Evolutionary conservation across 2,888 invertebrate species (phyloP).

Genomic region (Oscheius sp.): DNA sequence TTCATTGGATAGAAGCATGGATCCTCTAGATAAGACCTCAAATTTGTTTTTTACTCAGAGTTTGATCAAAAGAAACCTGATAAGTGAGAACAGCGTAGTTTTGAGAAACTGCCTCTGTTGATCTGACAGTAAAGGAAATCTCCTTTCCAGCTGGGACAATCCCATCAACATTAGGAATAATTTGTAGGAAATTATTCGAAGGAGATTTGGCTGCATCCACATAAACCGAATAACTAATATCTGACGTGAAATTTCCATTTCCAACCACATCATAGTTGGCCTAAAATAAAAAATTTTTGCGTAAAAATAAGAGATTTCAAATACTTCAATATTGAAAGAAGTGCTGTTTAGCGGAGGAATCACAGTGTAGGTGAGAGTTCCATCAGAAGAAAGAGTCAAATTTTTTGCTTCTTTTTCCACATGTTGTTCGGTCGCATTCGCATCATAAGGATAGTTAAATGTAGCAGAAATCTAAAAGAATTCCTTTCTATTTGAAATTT

Average conservation of each 20-base stretch:
- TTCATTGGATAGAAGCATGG: slow-evolving; percentile 81
- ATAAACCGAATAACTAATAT: slow-evolving; percentile 58
- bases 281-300: slow-evolving; percentile 7
- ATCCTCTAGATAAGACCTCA: slow-evolving; percentile 83
- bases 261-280: slow-evolving; percentile 61
- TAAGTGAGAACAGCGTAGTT: slow-evolving; percentile 57
- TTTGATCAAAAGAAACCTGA: slow-evolving; percentile 48
- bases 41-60: slow-evolving; percentile 6
- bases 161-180: slow-evolving; percentile 58
- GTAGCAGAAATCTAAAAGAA: slow-evolving; percentile 56
- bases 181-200: slow-evolving; percentile 64
- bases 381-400: slow-evolving; percentile 67
- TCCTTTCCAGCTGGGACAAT: slow-evolving; percentile 61
- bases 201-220: slow-evolving; percentile 67
- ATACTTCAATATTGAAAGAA: slow-evolving; percentile 62
- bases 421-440: slow-evolving; percentile 48
- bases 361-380: slow-evolving; percentile 61
- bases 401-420: slow-evolving; percentile 64
- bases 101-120: too few relatives aligned
- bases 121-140: slow-evolving; percentile 60
- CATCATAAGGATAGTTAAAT: slow-evolving; percentile 66
- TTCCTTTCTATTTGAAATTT: neutral
- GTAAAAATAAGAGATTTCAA: neutral
- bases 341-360: slow-evolving; percentile 66
- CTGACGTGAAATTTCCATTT: slow-evolving; percentile 64